Evolutionary conservation across 2,888 invertebrate genomes (phyloP), one percentile per base, ranked within the genome.

Genomic region (Cotesia congregata): DNA sequence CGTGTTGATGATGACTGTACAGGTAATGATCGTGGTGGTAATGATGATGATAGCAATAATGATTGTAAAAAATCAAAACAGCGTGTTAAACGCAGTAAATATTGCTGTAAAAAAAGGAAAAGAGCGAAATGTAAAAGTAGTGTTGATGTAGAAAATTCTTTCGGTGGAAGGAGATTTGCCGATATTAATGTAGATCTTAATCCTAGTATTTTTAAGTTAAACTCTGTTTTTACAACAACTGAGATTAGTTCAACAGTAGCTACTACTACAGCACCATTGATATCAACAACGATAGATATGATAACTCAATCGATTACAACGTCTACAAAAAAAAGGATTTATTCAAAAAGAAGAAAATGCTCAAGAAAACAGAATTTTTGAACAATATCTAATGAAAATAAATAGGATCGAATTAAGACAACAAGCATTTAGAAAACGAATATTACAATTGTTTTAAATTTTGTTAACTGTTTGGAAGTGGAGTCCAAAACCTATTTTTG

Each of bases 291-390:
- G 4, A 17, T 15, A 67, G 38, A 67, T 39, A 30, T 38, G n/a
- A 69, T 50, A 6, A 30, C 12, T 15, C 6, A 41, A 40, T 15
- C 62, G 7, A 38, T 41, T n/a, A 41, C 59, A 41, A 7, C n/a
- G 12, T n/a, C 15, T 17, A 20, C 70, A 9, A 70, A 4, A 1
- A 72, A 62, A 40, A 72, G 40, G 30, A 50, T 50, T 61, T 59
- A 60, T 60, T 30, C 15, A 6, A 72, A 72, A 39, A 61, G 71
- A 17, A 69, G 6, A 64, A 65, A 64, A 68, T 72, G 71, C n/a
- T 67, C 15, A 15, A 75, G 12, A 50, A 65, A 62, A 15, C 15
- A 15, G 5, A 61, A 40, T 50, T 50, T 50, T 50, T 12, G 7
- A 50, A 50, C 9, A 12, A 50, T 7, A 50, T 50, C 50, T 50